phyloP scores from a whole-genome alignment of 2,113 vertebrate species.

The Siphamia tubifer region DNA sequence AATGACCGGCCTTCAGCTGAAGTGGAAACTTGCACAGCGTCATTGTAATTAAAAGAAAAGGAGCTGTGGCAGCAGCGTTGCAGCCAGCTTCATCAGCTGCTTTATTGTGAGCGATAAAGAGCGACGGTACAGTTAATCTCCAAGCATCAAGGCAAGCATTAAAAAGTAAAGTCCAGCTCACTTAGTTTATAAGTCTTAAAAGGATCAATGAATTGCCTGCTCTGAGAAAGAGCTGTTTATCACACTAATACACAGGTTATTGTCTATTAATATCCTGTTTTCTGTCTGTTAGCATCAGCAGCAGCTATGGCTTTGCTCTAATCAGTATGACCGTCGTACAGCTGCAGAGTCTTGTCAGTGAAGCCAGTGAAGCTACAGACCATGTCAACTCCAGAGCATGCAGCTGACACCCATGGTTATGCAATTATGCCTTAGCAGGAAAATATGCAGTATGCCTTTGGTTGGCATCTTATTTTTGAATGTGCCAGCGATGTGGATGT shows the following conservation, averaged over 20 bases:
- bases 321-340: not conserved
- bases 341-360: conserved; percentile 5
- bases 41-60: conserved; percentile 26
- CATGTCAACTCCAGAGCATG: conserved; percentile 2
- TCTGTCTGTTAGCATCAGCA: not conserved
- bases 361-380: not conserved
- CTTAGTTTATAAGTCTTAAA: not conserved
- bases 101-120: conserved; percentile 28
- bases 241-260: not conserved
- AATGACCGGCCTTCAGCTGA: conserved; percentile 27
- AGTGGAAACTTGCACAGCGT: conserved; percentile 44
- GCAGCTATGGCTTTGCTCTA: not conserved
- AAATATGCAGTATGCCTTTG: not conserved
- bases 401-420: conserved; percentile 14
- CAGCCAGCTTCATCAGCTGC: conserved; percentile 15
- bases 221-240: too few species aligned
- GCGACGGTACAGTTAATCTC: conserved; percentile 23
- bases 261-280: not conserved
- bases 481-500: not conserved
- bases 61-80: conserved; percentile 5
- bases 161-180: not conserved
- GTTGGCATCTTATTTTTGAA: not conserved
- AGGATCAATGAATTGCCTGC: not conserved
- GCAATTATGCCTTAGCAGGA: conserved; percentile 16
- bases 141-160: conserved; percentile 26